These are phyloP conservation scores for Thymelicus sylvestris DNA, from an alignment of 2,888 invertebrate species.

Conservation along the genomic window DNA sequence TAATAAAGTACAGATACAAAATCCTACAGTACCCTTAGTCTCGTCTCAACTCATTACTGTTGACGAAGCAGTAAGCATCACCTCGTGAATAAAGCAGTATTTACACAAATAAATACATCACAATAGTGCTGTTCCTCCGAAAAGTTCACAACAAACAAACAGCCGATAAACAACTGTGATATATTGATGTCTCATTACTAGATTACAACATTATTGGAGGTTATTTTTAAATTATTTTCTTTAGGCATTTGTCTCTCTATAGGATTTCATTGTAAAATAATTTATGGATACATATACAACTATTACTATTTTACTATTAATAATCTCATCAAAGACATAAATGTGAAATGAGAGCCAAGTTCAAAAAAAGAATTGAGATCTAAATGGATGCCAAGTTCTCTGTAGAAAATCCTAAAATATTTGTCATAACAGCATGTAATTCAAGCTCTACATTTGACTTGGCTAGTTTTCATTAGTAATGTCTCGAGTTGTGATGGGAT, in stretches of 20 bases:
- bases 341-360: no score
- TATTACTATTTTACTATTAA: no score
- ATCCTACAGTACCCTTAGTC: background rate
- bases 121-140: slow-evolving; percentile 19
- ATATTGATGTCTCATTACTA: slow-evolving; percentile 40
- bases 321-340: no score
- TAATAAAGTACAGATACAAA: no score
- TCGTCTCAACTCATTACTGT: slow-evolving; percentile 37
- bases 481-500: no score
- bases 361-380: no score
- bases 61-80: slow-evolving; percentile 25
- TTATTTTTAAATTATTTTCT: slow-evolving; percentile 37
- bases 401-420: no score
- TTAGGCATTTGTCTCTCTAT: background rate
- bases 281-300: no score
- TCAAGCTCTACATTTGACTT: no score
- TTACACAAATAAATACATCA: slow-evolving; percentile 19
- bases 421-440: no score
- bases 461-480: no score
- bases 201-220: slow-evolving; percentile 32
- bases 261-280: background rate
- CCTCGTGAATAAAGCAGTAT: slow-evolving; percentile 34
- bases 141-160: slow-evolving; percentile 36
- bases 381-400: no score
- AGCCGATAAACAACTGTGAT: slow-evolving; percentile 39